Base-by-base conservation (phyloP, 2,888 invertebrate species). In the Brenthis ino region DNA sequence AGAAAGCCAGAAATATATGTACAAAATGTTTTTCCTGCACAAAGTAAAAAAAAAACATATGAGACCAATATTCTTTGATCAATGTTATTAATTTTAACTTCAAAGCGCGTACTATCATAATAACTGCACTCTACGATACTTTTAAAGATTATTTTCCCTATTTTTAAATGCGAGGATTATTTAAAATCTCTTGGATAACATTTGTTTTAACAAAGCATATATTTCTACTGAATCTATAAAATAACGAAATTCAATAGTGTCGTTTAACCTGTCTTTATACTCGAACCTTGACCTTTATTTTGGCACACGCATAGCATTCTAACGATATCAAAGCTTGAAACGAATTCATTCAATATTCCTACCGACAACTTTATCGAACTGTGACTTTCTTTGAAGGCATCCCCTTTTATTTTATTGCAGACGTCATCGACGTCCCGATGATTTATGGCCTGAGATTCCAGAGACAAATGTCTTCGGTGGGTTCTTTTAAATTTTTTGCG, bases 391-490 rank as follows among this genome's bases (percentile, higher is more conserved):
- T 73, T 70, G 72, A 74, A 70, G 71, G 72, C 69, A 69, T 72
- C 75, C 71, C 71, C 75, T 74, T 63, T 73, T 81, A 79, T 76
- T 80, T 78, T 78, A 82, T 80, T 79, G 81, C 82, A 75, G 77
- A 81, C 82, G 82, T 83, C 85, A 89, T 88, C 86, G 88, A 84
- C 80, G 81, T 75, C 74, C 72, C 69, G 77, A 86, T 91, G 91
- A 93, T 92, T 91, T 89, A 92, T 90, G 82, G 79, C 77, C 77
- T 77, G 76, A 71, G 82, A 92, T 89, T 88, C 86, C 83, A 84
- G 76, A 79, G 79, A 76, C 80, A 74, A 77, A 75, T 84, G 80
- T 80, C 82, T 77, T 80, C 80, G 82, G 85, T 78, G 76, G 79
- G 80, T 80, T 81, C 81, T 80, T 72, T 75, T 75, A 73, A 79